Evolutionary conservation across 2,113 vertebrate species (phyloP), one percentile per base, ranked within the genome.

Genomic region (Chaetodon trifascialis): DNA sequence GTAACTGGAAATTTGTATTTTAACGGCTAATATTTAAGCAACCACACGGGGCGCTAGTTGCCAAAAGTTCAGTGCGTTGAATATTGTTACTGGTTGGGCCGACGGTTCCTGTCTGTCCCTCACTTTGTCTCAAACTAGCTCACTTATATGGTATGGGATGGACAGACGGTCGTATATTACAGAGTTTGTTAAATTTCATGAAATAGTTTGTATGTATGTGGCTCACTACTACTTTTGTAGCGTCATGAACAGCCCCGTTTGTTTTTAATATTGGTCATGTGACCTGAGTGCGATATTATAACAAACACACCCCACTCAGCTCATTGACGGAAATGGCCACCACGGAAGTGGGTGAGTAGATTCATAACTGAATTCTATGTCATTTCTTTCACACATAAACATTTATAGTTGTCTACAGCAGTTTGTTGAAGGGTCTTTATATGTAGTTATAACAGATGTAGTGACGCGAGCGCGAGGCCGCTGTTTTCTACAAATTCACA

Each of bases 271-370:
- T 19, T 2, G 11, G 68, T 81, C 86, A 89, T 5, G 36, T 94
- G 82, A 89, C 51, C 0, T 8, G 40, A 0, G 1, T 5, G 15
- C 2, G 3, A 2, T 2, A 0, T 1, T 2, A 19, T 7, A 79
- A 59, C 88, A 36, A 90, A 54, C 81, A 78, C 73, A 78, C 66
- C 52, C 15, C 11, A 1, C 9, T 23, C 44, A 14, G 15, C 59
- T 80, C 65, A 80, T n/a, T 88, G 58, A 73, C 49, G 84, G 80
- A 83, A 73, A 96, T 96, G 95, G 94, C 95, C 58, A 88, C 85
- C 52, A 63, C 93, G 88, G 94, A 94, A 94, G 92, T 91, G 52
- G 95, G 95, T 95, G 86, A 94, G 95, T 92, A 7, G 2, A 59
- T 34, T 69, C 11, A 71, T 8, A 56, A 38, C 23, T 54, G 30